Evolutionary conservation across 2,797 vertebrate genomes (phyloP), one percentile per base, ranked within the genome.

Genomic region (Spinibarbus caldwelli): DNA sequence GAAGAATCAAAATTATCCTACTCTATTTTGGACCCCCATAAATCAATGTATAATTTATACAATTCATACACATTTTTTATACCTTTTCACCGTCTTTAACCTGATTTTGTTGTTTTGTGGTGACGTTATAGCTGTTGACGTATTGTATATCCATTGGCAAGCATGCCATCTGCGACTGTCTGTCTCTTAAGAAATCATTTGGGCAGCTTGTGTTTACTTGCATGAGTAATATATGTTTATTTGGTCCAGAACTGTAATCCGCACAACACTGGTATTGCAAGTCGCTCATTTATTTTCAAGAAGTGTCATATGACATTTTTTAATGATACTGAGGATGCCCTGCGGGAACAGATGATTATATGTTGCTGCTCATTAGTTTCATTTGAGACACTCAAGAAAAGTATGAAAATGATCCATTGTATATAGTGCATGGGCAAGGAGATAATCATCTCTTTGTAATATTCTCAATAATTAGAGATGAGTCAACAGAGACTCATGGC

Each of bases 391-490:
- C 29, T 45, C 14, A 57, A 85, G 66, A 80, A 80, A 84, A 80
- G 23, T 7, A 64, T 47, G 67, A 72, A 62, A 85, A 64, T 79
- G 5, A 36, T 15, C 64, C 31, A 78, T 49, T 64, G 31, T 66
- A 29, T 8, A 23, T 29, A 17, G 52, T 10, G 0, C 26, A 84
- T 68, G 26, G 57, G 62, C 34, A 71, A 84, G 1, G 1, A 79
- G 66, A 71, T 79, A 59, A 85, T 80, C 2, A 79, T 73, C 38
- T 78, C 49, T 82, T 86, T 87, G 84, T 84, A 84, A 81, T 59
- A 21, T 31, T 45, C 57, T 57, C 23, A 8, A 52, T 64, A 41
- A 86, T 64, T 67, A 62, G 49, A 76, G 36, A 77, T 45, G 84
- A 82, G 76, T 84, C 84, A 64, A 64, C 41, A 15, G 78, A 84